phyloP scores from a whole-genome alignment of 1,140 invertebrate species.

The Sitobion miscanthi region DNA sequence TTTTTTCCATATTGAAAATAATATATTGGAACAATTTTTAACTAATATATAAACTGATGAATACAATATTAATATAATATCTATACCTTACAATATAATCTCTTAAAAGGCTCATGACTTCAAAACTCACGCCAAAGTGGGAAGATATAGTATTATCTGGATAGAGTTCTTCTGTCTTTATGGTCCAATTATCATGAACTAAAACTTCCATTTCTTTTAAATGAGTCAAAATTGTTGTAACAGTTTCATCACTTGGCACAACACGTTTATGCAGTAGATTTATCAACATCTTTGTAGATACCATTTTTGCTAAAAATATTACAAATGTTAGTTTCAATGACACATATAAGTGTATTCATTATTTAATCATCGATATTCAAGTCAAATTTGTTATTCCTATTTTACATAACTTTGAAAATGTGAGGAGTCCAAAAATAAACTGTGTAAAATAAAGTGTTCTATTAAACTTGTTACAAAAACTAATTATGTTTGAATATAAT shows the following conservation, averaged over 20 bases:
- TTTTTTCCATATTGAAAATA: no score
- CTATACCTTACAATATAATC: slow-evolving; percentile 31
- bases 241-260: slow-evolving; percentile 15
- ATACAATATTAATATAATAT: neutral
- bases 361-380: neutral
- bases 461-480: neutral
- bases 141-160: slow-evolving; percentile 7
- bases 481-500: neutral
- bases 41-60: neutral
- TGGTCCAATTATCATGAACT: slow-evolving; percentile 11
- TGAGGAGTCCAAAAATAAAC: neutral
- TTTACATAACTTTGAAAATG: neutral
- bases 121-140: slow-evolving; percentile 20
- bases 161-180: slow-evolving; percentile 36
- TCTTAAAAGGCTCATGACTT: slow-evolving; percentile 23
- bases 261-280: slow-evolving; percentile 16
- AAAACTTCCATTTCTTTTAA: slow-evolving; percentile 25
- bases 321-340: no score
- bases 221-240: slow-evolving; percentile 10
- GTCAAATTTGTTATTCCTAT: neutral
- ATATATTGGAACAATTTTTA: neutral
- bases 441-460: neutral
- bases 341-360: neutral
- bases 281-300: slow-evolving; percentile 27
- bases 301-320: slow-evolving; percentile 45